Base-by-base conservation (phyloP, 2,888 invertebrate genomes). In the Polietes domitor region DNA sequence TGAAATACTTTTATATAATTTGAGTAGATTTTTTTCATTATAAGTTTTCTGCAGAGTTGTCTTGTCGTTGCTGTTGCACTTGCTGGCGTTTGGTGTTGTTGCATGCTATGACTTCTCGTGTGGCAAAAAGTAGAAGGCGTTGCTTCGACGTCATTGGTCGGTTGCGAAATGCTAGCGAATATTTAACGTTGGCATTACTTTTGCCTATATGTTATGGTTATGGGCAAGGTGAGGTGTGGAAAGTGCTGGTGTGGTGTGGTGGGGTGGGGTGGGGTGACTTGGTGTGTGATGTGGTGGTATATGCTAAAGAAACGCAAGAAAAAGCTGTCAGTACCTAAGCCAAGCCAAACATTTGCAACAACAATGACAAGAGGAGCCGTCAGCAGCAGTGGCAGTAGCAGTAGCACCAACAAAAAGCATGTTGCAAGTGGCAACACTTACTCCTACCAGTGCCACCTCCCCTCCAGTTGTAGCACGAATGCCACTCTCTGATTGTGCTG, bases 131-230 rank as follows among this genome's bases (percentile, higher is more conserved):
- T 65, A 76, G 78, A 81, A 81, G 84, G 84, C 84, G 84, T 84
- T 84, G 81, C 84, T 81, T 24, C 15, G 76, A 41, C 75, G 65
- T 78, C 81, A 84, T 84, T 84, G 84, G 84, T 68, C 75, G 68
- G 6, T 32, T 47, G 24, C 68, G 12, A 68, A 21, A 68, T 68
- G 41, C 1, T 43, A 24, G 68, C 43, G 24, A 43, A 65, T 15
- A 12, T 68, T 68, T 24, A 43, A 68, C 41, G 43, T 43, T 68
- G 43, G 43, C 37, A 68, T 43, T 68, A 68, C 50, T 53, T 58
- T 76, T 73, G 79, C 50, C 65, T 73, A 58, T 43, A 58, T 58
- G n/a, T 26, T n/a, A 41, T 55, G 32, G 32, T 32, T 12, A 26
- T 37, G 55, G 6, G 3, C 9, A 47, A 9, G 12, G 37, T 37